These are phyloP conservation scores for Suncus etruscus DNA, from an alignment of 2,113 vertebrate species.

Conservation along the genomic window DNA sequence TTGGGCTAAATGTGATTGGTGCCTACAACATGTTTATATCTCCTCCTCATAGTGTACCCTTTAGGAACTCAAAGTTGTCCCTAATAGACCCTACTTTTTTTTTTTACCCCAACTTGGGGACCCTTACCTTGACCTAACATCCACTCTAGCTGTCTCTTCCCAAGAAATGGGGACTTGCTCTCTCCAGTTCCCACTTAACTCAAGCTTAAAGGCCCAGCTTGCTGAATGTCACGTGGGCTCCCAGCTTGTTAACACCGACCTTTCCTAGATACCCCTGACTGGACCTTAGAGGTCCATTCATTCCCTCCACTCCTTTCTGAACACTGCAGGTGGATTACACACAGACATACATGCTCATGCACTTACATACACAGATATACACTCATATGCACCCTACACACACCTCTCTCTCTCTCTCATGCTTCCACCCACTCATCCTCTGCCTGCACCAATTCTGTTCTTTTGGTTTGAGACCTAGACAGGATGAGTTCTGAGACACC, in stretches of 20 bases:
- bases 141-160: not conserved
- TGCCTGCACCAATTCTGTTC: not conserved
- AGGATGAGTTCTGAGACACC: not conserved
- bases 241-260: not conserved
- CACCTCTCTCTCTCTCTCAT: not conserved
- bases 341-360: too few relatives aligned
- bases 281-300: slow-evolving; percentile 10
- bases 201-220: not conserved
- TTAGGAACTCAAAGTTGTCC: not conserved
- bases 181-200: not conserved
- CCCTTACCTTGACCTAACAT: not conserved
- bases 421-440: not conserved
- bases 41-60: not conserved
- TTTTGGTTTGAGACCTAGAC: slow-evolving; percentile 31
- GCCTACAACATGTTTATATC: not conserved
- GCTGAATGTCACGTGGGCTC: not conserved
- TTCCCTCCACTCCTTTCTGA: not conserved
- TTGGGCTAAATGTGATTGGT: not conserved
- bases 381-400: too few relatives aligned
- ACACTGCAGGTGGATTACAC: too few relatives aligned
- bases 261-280: too few relatives aligned
- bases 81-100: not conserved
- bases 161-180: not conserved
- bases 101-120: too few relatives aligned
- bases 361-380: too few relatives aligned